phyloP scores from a whole-genome alignment of 2,888 invertebrate genomes.

The Tenodera sinensis region DNA sequence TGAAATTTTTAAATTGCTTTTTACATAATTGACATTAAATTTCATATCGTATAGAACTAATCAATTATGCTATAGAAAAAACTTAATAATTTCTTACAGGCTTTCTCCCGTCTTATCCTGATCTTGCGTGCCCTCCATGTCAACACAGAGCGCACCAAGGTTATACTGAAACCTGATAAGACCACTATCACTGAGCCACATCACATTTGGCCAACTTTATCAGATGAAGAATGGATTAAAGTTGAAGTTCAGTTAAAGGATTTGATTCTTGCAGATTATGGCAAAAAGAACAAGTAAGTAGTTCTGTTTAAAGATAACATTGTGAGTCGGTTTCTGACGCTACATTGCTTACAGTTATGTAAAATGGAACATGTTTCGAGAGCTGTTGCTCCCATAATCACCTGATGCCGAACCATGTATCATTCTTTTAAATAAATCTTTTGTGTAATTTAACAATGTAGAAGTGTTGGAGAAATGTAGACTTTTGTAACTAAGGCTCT shows the following conservation, averaged over 20 bases:
- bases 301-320: no score
- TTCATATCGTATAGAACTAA: not conserved
- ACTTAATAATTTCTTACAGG: slow-evolving; percentile 47
- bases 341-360: no score
- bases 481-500: no score
- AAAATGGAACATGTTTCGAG: no score
- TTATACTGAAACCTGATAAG: slow-evolving; percentile 97
- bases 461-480: no score
- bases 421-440: no score
- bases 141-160: slow-evolving; percentile 98
- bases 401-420: no score
- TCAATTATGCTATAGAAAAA: not conserved
- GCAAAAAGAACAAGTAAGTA: slow-evolving; percentile 95
- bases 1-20: no score
- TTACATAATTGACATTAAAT: no score
- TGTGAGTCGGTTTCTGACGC: no score
- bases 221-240: slow-evolving; percentile 99
- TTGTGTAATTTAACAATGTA: no score
- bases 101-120: slow-evolving; percentile 94
- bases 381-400: no score
- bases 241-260: slow-evolving; percentile 98
- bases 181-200: slow-evolving; percentile 98
- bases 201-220: slow-evolving; percentile 98
- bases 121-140: slow-evolving; percentile 96
- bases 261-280: slow-evolving; percentile 96